These are phyloP conservation scores for Varanus salvator DNA, from an alignment of 2,113 vertebrate species.

Conservation along the genomic window DNA sequence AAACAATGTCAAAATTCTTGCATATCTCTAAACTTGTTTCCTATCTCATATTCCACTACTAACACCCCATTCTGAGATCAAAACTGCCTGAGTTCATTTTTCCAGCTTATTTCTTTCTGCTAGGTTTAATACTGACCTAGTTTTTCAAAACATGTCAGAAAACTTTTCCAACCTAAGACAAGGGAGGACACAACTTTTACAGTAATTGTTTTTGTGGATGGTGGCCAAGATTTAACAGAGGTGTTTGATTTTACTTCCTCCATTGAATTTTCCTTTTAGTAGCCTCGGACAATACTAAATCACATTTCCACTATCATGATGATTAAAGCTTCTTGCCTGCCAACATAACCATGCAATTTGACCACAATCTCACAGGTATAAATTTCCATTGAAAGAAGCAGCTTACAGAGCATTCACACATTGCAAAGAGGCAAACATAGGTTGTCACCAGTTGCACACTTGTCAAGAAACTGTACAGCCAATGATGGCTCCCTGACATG, in stretches of 20 bases:
- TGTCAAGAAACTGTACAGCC: background rate
- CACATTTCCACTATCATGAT: background rate
- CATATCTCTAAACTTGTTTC: conserved; percentile 14
- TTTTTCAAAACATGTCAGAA: conserved; percentile 27
- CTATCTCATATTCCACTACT: conserved; percentile 9
- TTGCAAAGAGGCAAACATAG: background rate
- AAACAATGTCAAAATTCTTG: conserved; percentile 27
- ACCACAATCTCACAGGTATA: background rate
- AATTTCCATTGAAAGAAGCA: background rate
- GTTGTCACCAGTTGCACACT: background rate
- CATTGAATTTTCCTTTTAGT: background rate
- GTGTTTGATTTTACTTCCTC: background rate
- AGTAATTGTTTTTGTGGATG: background rate
- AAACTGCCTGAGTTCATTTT: background rate
- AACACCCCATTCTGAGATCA: background rate
- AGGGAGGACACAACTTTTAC: background rate
- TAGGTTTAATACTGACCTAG: background rate
- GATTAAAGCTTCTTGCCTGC: background rate
- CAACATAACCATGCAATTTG: background rate
- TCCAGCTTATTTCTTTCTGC: background rate
- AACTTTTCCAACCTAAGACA: background rate
- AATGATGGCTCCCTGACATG: background rate
- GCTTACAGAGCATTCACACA: background rate
- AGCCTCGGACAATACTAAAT: background rate
- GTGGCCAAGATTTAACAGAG: background rate